phyloP scores from a whole-genome alignment of 2,113 vertebrate genomes.

The Gymnorhina tibicen region DNA sequence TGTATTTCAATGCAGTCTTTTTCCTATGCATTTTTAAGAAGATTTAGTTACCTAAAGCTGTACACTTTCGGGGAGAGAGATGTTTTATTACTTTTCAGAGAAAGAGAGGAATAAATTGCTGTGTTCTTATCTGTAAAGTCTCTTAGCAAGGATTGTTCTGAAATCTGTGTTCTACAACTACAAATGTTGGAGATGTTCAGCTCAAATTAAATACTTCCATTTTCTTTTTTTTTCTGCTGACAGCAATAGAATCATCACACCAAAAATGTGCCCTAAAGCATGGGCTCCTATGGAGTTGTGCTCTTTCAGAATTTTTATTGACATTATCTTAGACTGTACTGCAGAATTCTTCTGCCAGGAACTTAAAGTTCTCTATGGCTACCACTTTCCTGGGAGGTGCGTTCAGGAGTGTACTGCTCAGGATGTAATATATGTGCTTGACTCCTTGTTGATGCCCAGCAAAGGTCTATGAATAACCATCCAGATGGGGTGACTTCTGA shows the following conservation, averaged over 20 bases:
- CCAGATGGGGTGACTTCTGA: neutral
- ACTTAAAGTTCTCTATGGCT: neutral
- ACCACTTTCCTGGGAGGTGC: neutral
- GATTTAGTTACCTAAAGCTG: neutral
- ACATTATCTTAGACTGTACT: neutral
- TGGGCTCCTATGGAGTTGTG: neutral
- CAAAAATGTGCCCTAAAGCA: neutral
- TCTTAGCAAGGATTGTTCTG: neutral
- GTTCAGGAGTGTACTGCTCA: neutral
- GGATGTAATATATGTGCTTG: neutral
- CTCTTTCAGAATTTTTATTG: neutral
- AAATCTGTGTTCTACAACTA: neutral
- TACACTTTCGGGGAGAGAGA: neutral
- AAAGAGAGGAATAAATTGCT: neutral
- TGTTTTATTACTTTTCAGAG: neutral
- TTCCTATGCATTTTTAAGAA: neutral
- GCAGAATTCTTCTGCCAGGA: neutral
- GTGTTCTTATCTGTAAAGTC: neutral
- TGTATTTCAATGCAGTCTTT: neutral
- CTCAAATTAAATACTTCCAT: neutral
- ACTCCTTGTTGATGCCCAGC: neutral
- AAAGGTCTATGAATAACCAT: fast-evolving
- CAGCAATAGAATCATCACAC: neutral
- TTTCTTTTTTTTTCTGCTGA: neutral
- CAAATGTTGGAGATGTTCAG: neutral